phyloP scores from a whole-genome alignment of 2,797 vertebrate genomes.

The Leptodactylus fallax region DNA sequence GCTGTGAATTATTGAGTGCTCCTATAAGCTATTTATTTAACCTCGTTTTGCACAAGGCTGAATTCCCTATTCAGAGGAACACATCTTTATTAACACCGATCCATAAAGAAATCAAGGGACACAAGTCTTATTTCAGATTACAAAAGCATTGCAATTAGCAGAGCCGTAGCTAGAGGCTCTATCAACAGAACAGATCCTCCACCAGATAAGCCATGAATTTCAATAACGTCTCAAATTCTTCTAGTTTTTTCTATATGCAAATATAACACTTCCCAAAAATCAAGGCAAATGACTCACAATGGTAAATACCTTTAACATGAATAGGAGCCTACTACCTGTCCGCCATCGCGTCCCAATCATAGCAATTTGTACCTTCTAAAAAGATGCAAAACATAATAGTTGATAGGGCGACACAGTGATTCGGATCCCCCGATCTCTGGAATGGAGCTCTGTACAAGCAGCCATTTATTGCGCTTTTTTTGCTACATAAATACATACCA shows the following conservation, averaged over 20 bases:
- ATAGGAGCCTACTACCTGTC: constrained; percentile 20
- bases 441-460: constrained; percentile 51
- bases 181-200: constrained; percentile 58
- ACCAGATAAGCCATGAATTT: constrained; percentile 49
- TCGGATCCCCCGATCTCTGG: constrained; percentile 31
- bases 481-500: constrained; percentile 53
- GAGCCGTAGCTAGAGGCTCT: background rate
- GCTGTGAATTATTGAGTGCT: constrained; percentile 56
- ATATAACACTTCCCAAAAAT: background rate
- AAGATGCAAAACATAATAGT: constrained; percentile 47
- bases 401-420: constrained; percentile 23
- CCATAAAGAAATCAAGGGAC: constrained; percentile 66
- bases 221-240: constrained; percentile 42
- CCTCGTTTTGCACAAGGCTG: constrained; percentile 68
- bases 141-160: constrained; percentile 60
- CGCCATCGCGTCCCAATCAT: constrained; percentile 47
- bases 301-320: constrained; percentile 31
- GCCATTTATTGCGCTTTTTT: constrained; percentile 38
- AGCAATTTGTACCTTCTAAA: constrained; percentile 44
- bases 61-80: constrained; percentile 63
- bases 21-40: constrained; percentile 70
- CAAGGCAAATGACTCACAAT: constrained; percentile 14
- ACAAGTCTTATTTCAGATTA: constrained; percentile 59
- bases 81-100: constrained; percentile 64
- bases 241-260: constrained; percentile 24